Evolutionary conservation across 2,888 invertebrate genomes (phyloP).

Genomic region (Lepidonotus clava): DNA sequence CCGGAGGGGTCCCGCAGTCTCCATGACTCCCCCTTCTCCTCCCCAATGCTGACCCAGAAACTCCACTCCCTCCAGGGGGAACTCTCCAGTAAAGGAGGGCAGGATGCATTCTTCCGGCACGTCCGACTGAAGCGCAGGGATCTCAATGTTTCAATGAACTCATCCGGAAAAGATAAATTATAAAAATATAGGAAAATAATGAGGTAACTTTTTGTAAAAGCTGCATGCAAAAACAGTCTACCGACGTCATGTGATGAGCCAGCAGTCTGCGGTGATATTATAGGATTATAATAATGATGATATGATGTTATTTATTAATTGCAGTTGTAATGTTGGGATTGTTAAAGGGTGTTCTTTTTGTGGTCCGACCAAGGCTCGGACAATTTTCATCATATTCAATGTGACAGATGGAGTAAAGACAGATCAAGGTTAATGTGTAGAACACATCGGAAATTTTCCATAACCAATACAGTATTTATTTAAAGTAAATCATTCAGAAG

Average conservation of each 20-base stretch:
- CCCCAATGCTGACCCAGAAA: conserved; percentile 6
- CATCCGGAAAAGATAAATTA: not conserved
- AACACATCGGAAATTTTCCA: too few relatives aligned
- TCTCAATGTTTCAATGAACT: not conserved
- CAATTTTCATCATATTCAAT: too few relatives aligned
- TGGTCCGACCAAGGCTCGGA: too few relatives aligned
- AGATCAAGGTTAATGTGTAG: too few relatives aligned
- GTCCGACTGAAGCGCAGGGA: conserved; percentile 31
- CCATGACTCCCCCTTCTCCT: conserved; percentile 29
- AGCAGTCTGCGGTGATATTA: not conserved
- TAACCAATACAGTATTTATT: too few relatives aligned
- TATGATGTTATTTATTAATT: not conserved
- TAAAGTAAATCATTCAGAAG: too few relatives aligned
- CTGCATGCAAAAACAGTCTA: not conserved
- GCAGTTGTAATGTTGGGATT: not conserved
- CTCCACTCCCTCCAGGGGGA: conserved; percentile 11
- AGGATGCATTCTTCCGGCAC: conserved; percentile 26
- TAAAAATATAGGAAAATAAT: not conserved
- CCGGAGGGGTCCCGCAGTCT: conserved; percentile 29
- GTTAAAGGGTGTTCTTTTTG: too few relatives aligned
- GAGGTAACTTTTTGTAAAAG: not conserved
- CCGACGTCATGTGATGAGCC: not conserved
- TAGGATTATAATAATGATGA: too few relatives aligned
- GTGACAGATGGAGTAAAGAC: too few relatives aligned
- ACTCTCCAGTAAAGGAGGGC: not conserved